Evolutionary conservation across 2,113 vertebrate species (phyloP).

Genomic region (Chloebia gouldiae): DNA sequence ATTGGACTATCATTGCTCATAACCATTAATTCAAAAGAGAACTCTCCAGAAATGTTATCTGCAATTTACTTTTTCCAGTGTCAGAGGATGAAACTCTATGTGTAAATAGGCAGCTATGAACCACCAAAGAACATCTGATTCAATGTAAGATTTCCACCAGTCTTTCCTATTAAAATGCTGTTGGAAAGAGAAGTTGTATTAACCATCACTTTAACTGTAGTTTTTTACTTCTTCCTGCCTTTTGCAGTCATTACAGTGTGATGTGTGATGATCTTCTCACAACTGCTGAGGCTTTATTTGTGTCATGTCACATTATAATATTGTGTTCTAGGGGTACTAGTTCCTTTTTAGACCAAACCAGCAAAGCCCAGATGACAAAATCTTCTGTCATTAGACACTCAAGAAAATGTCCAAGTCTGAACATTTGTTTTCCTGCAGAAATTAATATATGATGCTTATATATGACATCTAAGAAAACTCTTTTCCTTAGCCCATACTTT

Average conservation of each 20-base stretch:
- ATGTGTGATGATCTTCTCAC: not conserved
- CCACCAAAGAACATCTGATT: not conserved
- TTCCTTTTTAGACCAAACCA: not conserved
- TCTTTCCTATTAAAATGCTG: not conserved
- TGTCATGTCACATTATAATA: not conserved
- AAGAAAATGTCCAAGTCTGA: not conserved
- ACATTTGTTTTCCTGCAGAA: not conserved
- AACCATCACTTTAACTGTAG: not conserved
- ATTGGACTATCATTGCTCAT: not conserved
- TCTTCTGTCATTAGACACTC: not conserved
- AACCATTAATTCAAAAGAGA: constrained; percentile 5
- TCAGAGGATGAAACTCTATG: constrained; percentile 8
- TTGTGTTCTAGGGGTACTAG: not conserved
- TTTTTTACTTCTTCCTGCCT: not conserved
- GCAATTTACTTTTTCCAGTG: not conserved
- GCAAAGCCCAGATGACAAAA: not conserved
- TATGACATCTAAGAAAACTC: not conserved
- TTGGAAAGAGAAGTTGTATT: constrained; percentile 5
- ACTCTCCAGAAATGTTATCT: not conserved
- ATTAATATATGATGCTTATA: not conserved
- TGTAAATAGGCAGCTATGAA: not conserved
- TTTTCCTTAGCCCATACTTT: not conserved
- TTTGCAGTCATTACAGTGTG: not conserved
- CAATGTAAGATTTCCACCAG: not conserved
- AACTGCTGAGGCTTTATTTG: not conserved